These are phyloP conservation scores for Columba livia DNA, from an alignment of 2,113 vertebrate genomes.

Conservation along the genomic window DNA sequence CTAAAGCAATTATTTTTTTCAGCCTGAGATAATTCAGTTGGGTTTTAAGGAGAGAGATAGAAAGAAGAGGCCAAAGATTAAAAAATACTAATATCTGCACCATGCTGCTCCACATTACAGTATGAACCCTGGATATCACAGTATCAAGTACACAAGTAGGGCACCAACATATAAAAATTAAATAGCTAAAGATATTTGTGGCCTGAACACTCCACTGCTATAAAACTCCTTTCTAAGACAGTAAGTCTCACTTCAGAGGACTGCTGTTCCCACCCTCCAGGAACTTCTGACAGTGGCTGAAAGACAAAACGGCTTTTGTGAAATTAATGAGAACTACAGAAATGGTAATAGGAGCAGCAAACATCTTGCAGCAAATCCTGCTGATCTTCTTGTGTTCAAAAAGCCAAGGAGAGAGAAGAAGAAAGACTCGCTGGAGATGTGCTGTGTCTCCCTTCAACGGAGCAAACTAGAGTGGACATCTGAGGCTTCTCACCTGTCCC, in stretches of 20 bases:
- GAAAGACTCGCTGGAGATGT: not conserved
- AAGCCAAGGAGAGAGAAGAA: not conserved
- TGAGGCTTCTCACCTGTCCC: not conserved
- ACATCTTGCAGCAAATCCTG: not conserved
- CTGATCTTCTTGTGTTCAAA: not conserved
- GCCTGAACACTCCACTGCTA: not conserved
- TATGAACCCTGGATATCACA: not conserved
- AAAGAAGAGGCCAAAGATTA: not conserved
- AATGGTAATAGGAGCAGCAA: not conserved
- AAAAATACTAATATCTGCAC: not conserved
- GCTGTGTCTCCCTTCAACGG: not conserved
- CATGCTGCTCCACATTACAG: not conserved
- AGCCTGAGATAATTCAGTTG: not conserved
- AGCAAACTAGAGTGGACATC: not conserved
- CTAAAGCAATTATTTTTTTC: not conserved
- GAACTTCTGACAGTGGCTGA: not conserved
- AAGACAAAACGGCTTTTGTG: not conserved
- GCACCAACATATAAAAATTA: not conserved
- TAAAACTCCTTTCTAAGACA: not conserved
- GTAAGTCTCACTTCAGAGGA: not conserved
- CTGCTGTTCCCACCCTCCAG: not conserved
- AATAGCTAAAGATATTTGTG: not conserved
- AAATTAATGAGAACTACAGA: not conserved
- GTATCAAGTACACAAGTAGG: not conserved
- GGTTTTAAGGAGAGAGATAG: not conserved